Conservation (phyloP, 2,797 vertebrate species). For the Enteromius mattozi region DNA sequence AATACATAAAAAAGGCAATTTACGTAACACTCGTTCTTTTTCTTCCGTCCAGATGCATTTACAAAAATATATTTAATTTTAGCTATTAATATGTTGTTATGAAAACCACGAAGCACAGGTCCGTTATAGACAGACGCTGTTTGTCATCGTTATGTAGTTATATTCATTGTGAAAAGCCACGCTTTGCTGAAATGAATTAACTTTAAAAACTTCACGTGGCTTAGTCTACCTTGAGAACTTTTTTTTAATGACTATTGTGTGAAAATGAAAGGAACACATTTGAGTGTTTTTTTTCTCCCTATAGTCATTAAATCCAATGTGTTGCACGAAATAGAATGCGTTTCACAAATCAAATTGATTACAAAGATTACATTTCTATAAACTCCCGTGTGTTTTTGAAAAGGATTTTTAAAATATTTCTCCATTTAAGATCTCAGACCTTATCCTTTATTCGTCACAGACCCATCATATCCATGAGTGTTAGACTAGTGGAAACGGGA, state of each 20-base stretch:
- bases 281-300: background rate
- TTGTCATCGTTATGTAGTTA: background rate
- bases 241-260: background rate
- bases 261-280: background rate
- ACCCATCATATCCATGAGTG: background rate
- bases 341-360: background rate
- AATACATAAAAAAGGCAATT: background rate
- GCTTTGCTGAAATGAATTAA: too few species aligned
- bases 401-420: background rate
- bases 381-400: background rate
- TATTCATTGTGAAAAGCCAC: background rate
- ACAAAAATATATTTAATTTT: background rate
- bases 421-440: background rate
- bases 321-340: background rate
- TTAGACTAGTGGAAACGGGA: background rate
- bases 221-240: background rate
- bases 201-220: background rate
- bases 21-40: background rate
- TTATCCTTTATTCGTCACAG: background rate
- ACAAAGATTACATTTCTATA: background rate
- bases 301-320: background rate
- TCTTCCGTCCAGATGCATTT: background rate
- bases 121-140: background rate
- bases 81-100: background rate
- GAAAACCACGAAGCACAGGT: background rate